A percentile compares a stretch with the other conserved stretches of the same genome.
phyloP scores from a whole-genome alignment of 2,888 invertebrate genomes.

The Erpobdella octoculata region DNA sequence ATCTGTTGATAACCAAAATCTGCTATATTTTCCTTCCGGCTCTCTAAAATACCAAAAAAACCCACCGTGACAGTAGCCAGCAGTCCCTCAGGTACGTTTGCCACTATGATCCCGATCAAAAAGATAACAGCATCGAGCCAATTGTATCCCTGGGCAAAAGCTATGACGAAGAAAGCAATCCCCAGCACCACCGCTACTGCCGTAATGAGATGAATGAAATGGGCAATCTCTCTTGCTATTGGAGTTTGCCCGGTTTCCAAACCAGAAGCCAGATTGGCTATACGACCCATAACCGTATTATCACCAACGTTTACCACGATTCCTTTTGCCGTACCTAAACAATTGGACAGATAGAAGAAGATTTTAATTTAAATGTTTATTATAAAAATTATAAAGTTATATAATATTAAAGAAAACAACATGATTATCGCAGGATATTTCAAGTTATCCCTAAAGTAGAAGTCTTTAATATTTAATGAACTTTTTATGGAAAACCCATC shows the following conservation, averaged over 20 bases:
- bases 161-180: constrained; percentile 93
- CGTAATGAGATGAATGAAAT: constrained; percentile 96
- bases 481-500: too few relatives aligned
- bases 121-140: constrained; percentile 99
- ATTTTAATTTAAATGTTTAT: too few relatives aligned
- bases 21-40: background rate
- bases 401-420: too few relatives aligned
- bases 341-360: background rate
- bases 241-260: constrained; percentile 70
- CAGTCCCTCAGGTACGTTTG: constrained; percentile 96
- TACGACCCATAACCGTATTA: constrained; percentile 53
- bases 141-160: constrained; percentile 90
- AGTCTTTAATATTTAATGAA: too few relatives aligned
- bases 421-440: too few relatives aligned
- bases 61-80: constrained; percentile 89
- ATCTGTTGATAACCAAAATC: background rate
- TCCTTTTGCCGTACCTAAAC: constrained; percentile 48
- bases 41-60: constrained; percentile 25
- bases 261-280: constrained; percentile 53
- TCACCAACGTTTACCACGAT: constrained; percentile 51
- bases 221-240: constrained; percentile 95
- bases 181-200: constrained; percentile 70
- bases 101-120: constrained; percentile 94
- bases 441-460: too few relatives aligned
- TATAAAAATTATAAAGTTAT: too few relatives aligned